A percentile compares a stretch with the other conserved stretches of the same genome.
phyloP scores from a whole-genome alignment of 2,797 vertebrate species.

The Cyclura pinguis region DNA sequence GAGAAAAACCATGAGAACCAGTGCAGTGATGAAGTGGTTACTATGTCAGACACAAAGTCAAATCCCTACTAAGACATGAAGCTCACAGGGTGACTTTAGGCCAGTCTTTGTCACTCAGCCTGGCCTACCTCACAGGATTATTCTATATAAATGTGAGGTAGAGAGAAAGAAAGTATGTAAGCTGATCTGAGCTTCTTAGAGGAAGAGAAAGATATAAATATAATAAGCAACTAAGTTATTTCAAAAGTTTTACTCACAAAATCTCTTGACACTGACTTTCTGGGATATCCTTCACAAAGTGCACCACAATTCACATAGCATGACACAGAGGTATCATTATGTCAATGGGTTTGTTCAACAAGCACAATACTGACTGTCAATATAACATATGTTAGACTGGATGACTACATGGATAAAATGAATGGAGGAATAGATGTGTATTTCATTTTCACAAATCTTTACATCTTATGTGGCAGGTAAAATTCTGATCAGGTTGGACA shows the following conservation, averaged over 20 bases:
- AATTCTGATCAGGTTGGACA: background rate
- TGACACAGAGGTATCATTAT: background rate
- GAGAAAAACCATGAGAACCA: background rate
- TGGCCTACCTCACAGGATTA: background rate
- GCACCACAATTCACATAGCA: background rate
- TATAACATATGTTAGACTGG: background rate
- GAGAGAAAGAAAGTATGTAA: too few relatives aligned
- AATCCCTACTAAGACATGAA: background rate
- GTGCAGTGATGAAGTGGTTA: background rate
- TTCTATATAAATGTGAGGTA: background rate
- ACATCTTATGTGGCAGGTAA: background rate
- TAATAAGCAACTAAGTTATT: background rate
- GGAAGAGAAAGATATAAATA: background rate
- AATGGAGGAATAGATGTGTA: background rate
- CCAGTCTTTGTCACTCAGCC: background rate
- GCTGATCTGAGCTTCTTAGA: background rate
- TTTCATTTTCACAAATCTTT: background rate
- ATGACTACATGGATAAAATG: background rate
- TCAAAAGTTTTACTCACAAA: background rate
- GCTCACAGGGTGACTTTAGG: background rate
- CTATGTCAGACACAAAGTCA: background rate
- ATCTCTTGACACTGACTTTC: background rate
- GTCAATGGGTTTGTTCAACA: background rate
- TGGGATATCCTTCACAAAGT: background rate
- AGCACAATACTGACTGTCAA: background rate